A percentile compares a stretch with the other conserved stretches of the same genome.
phyloP scores from a whole-genome alignment of 2,797 vertebrate species.

The Rachycentron canadum region DNA sequence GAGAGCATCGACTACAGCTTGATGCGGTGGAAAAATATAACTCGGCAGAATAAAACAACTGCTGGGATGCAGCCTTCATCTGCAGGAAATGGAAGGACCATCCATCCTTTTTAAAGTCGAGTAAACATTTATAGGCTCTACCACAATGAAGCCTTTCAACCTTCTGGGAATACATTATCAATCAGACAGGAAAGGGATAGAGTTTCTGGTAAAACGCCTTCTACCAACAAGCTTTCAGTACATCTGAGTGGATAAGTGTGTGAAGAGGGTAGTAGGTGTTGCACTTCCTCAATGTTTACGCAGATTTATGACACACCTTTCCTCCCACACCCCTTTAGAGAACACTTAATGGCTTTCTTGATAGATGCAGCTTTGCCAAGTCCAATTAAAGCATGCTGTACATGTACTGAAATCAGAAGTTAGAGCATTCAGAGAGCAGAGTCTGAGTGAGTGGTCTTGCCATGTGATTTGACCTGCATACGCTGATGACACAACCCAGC shows the following conservation, averaged over 20 bases:
- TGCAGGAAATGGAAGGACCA: conserved; percentile 44
- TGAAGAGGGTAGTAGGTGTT: conserved; percentile 6
- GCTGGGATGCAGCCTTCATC: conserved; percentile 34
- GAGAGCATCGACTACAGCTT: conserved; percentile 22
- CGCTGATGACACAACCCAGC: conserved; percentile 7
- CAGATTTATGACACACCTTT: not conserved
- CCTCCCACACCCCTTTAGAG: not conserved
- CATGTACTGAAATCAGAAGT: conserved; percentile 15
- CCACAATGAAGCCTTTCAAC: conserved; percentile 30
- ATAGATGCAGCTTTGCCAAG: conserved; percentile 7
- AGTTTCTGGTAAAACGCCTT: conserved; percentile 8
- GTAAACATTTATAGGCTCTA: conserved; percentile 26
- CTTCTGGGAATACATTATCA: conserved; percentile 29
- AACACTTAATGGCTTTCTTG: not conserved
- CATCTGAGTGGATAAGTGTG: conserved; percentile 19
- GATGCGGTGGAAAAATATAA: conserved; percentile 21
- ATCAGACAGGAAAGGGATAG: conserved; percentile 15
- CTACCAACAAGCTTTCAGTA: not conserved
- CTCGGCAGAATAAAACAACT: not conserved
- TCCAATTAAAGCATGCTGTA: conserved; percentile 23
- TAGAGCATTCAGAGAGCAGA: conserved; percentile 33
- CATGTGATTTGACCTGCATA: conserved; percentile 13
- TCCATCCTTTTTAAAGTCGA: conserved; percentile 31
- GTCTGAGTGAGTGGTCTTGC: conserved; percentile 26
- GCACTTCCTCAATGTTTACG: conserved; percentile 15